Evolutionary conservation across 2,888 invertebrate genomes (phyloP), one percentile per base, ranked within the genome.

Genomic region (Scaptomyza caliginosa): DNA sequence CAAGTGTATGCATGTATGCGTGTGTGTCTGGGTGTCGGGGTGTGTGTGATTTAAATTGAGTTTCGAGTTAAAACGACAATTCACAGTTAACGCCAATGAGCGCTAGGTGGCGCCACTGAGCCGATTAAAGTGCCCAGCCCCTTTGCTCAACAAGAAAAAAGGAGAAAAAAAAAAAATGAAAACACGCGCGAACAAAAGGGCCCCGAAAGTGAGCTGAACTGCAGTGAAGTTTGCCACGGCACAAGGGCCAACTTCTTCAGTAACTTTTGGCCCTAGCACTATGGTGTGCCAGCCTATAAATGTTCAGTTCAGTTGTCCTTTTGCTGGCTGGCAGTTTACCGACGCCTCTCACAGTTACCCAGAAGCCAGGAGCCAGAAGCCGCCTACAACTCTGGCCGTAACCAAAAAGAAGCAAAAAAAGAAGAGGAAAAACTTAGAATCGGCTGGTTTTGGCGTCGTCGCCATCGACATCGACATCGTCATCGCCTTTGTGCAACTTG

Each of bases 401-500:
- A 48, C 51, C 38, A 28, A 64, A 60, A 13, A 23, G n/a, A 56
- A 39, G 46, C 63, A 36, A 36, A 21, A 17, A 11, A 56, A 59
- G 19, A 11, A 26, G 4, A 32, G 32, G 8, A 59, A 58, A 67
- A 77, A 80, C 81, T 80, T 80, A 59, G 67, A 74, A 57, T 46
- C 74, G 58, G 42, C 74, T 36, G 68, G 52, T 36, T 62, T 45
- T 56, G 36, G 39, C 51, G 55, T 32, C 45, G 17, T 57, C 39
- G 39, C 30, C 24, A 13, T 30, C 34, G 16, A 13, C 66, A 50
- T 67, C 60, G 74, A 54, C 74, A 51, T 57, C 56, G 55, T 67
- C 34, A 16, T 16, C 34, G 16, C 34, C 68, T 77, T 74, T 77
- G 85, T 84, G 82, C 81, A 86, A 86, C 86, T 84, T 84, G 85